Percentiles rank a stretch among this genome's conserved stretches.
Conservation (phyloP, 1,140 invertebrate genomes). For the Gonioctena quinquepunctata region DNA sequence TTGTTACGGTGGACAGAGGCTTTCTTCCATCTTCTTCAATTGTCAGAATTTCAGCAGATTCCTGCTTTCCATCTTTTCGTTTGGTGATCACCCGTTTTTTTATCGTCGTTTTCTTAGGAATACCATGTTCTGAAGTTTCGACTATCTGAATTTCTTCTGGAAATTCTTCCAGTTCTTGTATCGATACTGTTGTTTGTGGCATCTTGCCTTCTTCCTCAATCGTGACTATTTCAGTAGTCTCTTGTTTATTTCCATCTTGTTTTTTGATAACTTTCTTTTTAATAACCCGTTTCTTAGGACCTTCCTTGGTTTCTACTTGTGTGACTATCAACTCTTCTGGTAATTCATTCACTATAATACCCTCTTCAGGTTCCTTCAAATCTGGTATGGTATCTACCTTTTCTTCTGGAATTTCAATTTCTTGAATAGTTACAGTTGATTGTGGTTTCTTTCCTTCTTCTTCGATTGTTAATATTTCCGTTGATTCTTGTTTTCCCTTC, state of each 20-base stretch:
- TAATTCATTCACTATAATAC: conserved; percentile 45
- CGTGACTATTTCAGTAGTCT: conserved; percentile 48
- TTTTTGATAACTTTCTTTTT: conserved; percentile 53
- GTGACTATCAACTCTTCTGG: conserved; percentile 50
- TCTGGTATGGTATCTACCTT: conserved; percentile 36
- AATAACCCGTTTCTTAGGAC: conserved; percentile 49
- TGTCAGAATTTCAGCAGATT: conserved; percentile 50
- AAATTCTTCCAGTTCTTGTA: conserved; percentile 47
- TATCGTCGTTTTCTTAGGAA: conserved; percentile 43
- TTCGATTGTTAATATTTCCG: conserved; percentile 58
- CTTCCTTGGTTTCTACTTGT: conserved; percentile 45
- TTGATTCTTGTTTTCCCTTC: conserved; percentile 56
- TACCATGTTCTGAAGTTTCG: conserved; percentile 44
- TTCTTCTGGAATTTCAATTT: conserved; percentile 27
- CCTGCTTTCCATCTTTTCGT: conserved; percentile 42
- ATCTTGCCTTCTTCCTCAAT: conserved; percentile 49
- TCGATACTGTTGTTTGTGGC: conserved; percentile 50
- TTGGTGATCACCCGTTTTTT: conserved; percentile 53
- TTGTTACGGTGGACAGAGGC: conserved; percentile 51
- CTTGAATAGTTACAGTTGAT: conserved; percentile 46
- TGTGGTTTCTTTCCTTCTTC: conserved; percentile 54
- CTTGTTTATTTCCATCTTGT: conserved; percentile 38
- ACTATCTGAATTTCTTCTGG: conserved; percentile 45
- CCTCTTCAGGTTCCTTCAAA: neutral
- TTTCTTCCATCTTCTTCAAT: conserved; percentile 54